Percentiles rank a stretch among this genome's conserved stretches.
Evolutionary conservation across 1,140 invertebrate species (phyloP).

Genomic region (Dufourea novaeangliae): DNA sequence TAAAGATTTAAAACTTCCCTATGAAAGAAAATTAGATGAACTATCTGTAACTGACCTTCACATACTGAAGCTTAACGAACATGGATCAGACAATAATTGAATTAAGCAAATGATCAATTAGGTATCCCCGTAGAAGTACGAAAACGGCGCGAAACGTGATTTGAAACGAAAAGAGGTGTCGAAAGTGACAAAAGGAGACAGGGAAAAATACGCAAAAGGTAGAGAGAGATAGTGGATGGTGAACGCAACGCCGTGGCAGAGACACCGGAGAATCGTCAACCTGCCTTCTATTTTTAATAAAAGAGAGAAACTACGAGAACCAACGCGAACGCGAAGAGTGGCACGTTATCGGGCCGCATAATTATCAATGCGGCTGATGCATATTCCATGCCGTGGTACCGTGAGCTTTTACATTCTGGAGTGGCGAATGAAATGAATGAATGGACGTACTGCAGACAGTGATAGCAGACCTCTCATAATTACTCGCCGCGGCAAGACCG

Average conservation of each 20-base stretch:
- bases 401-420: conserved; percentile 54
- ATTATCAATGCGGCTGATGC: conserved; percentile 65
- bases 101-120: neutral
- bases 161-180: too few species aligned
- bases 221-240: neutral
- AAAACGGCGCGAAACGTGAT: neutral
- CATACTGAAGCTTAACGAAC: neutral
- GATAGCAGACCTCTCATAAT: conserved; percentile 59
- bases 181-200: neutral
- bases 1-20: neutral
- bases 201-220: neutral
- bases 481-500: conserved; percentile 50
- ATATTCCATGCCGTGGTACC: conserved; percentile 59
- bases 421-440: conserved; percentile 51
- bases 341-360: conserved; percentile 59
- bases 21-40: neutral
- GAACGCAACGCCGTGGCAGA: neutral
- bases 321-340: neutral
- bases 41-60: neutral
- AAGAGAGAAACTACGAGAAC: neutral
- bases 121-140: neutral
- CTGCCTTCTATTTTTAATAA: conserved; percentile 46
- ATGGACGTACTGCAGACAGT: conserved; percentile 52
- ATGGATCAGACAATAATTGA: neutral
- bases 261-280: neutral